Base-by-base conservation (phyloP, 2,113 vertebrate species). In the Odontophorus gujanensis region DNA sequence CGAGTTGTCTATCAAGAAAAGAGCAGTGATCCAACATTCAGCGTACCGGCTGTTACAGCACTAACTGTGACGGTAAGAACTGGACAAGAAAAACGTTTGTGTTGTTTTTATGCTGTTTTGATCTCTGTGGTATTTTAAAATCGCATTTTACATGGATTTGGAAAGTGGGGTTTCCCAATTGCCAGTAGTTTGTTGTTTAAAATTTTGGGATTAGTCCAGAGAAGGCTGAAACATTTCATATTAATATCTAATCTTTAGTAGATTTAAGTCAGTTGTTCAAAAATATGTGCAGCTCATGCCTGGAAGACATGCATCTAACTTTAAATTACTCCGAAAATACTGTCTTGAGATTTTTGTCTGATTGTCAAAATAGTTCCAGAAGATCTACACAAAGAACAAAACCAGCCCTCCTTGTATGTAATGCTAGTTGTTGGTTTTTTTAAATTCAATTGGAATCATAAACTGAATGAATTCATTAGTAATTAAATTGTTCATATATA, bases 21-120 rank as follows among this genome's bases (percentile, higher is more conserved):
- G 63, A 87, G 59, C 51, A 96, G 92, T 3, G 98, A 99, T 88
- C 98, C 98, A 0, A 98, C 98, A 0, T 90, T 98, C 11, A 98
- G 93, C 94, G 85, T 90, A 63, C 95, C 97, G 28, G 81, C 95
- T 38, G 81, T 98, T 59, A 98, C 94, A 50, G 98, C 98, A 25
- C 95, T 99, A 88, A 99, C 98, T 0, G 96, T 99, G 40, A 94
- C 11, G 98, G 99, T 99, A 98, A 99, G 97, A 94, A 78, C 63
- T 85, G 38, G 21, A 20, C 18, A 19, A 43, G 47, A 65, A 53
- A 85, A 16, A 3, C 16, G 21, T 90, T 87, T 55, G 61, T 43
- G 20, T 69, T 36, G 12, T 6, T 51, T 91, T 89, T 58, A 26
- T 30, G 73, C 21, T 45, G 15, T 21, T 79, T 85, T 80, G 53